Conservation (phyloP, 2,113 vertebrate genomes). For the Trachemys scripta region DNA sequence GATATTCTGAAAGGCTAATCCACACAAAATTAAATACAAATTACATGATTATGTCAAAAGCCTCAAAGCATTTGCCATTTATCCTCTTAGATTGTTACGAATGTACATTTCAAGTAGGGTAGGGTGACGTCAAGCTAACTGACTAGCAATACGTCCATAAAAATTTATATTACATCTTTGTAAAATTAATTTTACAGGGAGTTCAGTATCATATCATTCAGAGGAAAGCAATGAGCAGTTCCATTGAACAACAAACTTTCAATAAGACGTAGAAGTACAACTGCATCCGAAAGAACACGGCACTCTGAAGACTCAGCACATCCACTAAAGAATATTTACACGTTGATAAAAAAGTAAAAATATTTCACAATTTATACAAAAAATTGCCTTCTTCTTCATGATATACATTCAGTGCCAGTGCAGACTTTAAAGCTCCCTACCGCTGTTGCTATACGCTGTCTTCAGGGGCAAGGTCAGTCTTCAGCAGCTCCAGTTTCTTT, state of each 20-base stretch:
- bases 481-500: constrained; percentile 45
- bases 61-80: accelerated
- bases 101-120: accelerated
- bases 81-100: background rate
- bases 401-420: background rate
- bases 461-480: background rate
- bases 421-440: accelerated
- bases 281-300: accelerated
- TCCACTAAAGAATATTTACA: background rate
- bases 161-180: accelerated
- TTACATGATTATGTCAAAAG: background rate
- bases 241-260: accelerated
- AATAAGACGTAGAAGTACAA: accelerated
- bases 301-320: accelerated
- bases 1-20: accelerated
- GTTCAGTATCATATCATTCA: accelerated
- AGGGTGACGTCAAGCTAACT: background rate
- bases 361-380: background rate
- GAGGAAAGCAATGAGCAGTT: background rate
- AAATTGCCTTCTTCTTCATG: background rate
- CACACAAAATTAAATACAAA: accelerated
- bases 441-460: accelerated
- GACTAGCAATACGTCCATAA: accelerated
- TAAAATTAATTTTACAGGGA: accelerated
- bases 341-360: background rate